Conservation (phyloP, 2,888 invertebrate species). For the Epiblema foenella region DNA sequence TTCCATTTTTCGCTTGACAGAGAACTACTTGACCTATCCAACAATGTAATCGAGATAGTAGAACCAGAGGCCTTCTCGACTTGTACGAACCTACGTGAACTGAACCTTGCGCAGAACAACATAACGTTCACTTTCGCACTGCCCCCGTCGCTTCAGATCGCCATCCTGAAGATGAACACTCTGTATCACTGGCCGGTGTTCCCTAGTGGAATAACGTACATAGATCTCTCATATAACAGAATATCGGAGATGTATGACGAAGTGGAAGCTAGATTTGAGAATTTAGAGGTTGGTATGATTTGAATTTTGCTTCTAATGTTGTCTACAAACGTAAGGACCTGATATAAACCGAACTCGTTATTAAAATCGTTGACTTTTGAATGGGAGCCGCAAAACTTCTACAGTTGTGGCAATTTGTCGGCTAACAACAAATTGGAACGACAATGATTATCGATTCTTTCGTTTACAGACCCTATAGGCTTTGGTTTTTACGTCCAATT, state of each 20-base stretch:
- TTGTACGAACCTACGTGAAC: constrained; percentile 69
- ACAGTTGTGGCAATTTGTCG: too few relatives aligned
- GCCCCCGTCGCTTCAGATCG: constrained; percentile 71
- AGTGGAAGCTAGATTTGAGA: constrained; percentile 61
- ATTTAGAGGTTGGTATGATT: constrained; percentile 69
- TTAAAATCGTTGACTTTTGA: too few relatives aligned
- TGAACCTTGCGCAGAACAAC: constrained; percentile 79
- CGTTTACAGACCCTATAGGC: too few relatives aligned
- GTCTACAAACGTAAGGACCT: background rate
- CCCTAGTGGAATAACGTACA: constrained; percentile 71
- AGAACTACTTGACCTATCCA: constrained; percentile 76
- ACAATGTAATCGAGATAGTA: constrained; percentile 76
- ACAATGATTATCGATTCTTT: too few relatives aligned
- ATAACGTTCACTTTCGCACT: constrained; percentile 74
- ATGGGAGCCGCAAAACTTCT: too few relatives aligned
- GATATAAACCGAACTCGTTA: too few relatives aligned
- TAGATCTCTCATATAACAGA: constrained; percentile 77
- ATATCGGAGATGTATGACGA: constrained; percentile 72
- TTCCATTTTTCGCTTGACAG: constrained; percentile 59
- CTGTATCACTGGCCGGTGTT: constrained; percentile 77
- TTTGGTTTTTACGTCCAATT: too few relatives aligned
- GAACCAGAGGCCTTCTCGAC: constrained; percentile 72
- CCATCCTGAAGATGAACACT: constrained; percentile 72
- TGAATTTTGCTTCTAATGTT: background rate
- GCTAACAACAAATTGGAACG: background rate